Evolutionary conservation across 2,797 vertebrate genomes (phyloP), one percentile per base, ranked within the genome.

Genomic region (Natrix natrix): DNA sequence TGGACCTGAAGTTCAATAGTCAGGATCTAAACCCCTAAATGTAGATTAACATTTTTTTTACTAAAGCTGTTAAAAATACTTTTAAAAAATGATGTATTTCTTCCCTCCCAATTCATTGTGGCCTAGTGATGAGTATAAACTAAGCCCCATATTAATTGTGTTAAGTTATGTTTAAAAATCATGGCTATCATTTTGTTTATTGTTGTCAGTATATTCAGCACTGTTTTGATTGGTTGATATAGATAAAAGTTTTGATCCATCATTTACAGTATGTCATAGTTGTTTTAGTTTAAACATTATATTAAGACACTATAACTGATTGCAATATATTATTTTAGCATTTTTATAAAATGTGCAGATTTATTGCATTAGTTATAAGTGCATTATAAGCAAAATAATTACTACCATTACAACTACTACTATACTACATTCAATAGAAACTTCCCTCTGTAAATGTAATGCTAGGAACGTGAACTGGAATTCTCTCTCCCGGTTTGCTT

Each of bases 381-480:
- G 54, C 28, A 20, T n/a, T 43, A 14, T 37, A 61, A 43, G 3
- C 7, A 52, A 59, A 43, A 54, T 57, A 14, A 55, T 13, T n/a
- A 7, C 59, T 43, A 78, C 14, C 20, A 69, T 32, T 22, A 20
- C 37, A 52, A 87, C 28, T 22, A 43, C 26, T 20, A 48, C 60
- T 48, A 16, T 17, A 37, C 61, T 10, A 4, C 20, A 61, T 90
- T 63, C 60, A 24, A 88, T 88, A 43, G 32, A 88, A 88, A 48
- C 20, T 14, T 37, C 32, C 32, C 43, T 61, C n/a, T 59, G 16
- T 86, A 66, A 16, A 43, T 63, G 8, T 86, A 59, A 54, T 60
- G 57, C 28, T 48, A 37, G 69, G 87, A 54, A 94, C 28, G 88
- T 89, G 16, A 92, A 3, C 90, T 94, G 63, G 61, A 20, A 12